phyloP scores from a whole-genome alignment of 2,797 vertebrate genomes.

The Macropus fuliginosus region DNA sequence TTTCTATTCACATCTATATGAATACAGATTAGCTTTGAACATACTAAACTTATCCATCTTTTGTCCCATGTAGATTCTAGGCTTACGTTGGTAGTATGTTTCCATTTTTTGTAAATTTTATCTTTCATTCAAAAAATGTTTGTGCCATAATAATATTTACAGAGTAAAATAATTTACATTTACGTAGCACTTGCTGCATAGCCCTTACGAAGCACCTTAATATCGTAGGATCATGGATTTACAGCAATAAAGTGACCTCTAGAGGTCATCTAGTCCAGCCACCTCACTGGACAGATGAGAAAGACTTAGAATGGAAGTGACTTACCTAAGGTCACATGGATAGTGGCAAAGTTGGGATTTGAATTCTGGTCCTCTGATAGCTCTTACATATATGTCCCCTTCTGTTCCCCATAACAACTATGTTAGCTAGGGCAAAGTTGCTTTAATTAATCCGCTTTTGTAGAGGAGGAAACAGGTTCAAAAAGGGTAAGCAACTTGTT shows the following conservation, averaged over 20 bases:
- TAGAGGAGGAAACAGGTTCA: not conserved
- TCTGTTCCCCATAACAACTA: not conserved
- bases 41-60: not conserved
- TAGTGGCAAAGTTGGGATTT: not conserved
- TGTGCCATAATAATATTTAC: not conserved
- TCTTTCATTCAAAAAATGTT: slow-evolving; percentile 1
- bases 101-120: slow-evolving; percentile 17
- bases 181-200: not conserved
- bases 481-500: not conserved
- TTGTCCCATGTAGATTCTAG: not conserved
- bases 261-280: not conserved
- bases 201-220: not conserved
- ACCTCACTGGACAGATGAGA: not conserved
- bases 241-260: not conserved
- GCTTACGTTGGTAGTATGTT: slow-evolving; percentile 5
- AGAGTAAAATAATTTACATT: not conserved
- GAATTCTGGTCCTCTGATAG: not conserved
- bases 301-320: not conserved
- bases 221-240: not conserved
- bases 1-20: slow-evolving; percentile 12
- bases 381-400: not conserved
- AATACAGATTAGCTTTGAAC: not conserved
- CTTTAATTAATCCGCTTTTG: not conserved
- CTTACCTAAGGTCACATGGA: not conserved
- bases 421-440: not conserved